Conservation (phyloP, 2,888 invertebrate genomes). For the Homarus gammarus region DNA sequence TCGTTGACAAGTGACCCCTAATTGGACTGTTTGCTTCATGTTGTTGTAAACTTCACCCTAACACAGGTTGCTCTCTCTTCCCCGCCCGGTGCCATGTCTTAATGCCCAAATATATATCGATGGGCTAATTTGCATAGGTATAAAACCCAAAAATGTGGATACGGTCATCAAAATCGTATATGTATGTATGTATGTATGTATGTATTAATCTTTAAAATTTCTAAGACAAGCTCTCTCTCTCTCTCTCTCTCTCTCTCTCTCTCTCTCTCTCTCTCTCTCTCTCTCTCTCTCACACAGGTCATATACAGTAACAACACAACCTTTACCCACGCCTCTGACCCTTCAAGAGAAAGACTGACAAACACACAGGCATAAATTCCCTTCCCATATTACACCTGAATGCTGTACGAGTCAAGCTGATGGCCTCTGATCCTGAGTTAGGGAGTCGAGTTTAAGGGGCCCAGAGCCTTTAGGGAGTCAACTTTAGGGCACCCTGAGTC, state of each 20-base stretch:
- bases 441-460: not conserved
- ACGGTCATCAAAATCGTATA: not conserved
- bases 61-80: constrained; percentile 1
- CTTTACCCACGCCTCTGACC: not conserved
- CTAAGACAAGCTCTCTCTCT: not conserved
- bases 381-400: not conserved
- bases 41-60: constrained; percentile 20
- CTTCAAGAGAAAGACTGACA: not conserved
- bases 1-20: constrained; percentile 26
- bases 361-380: not conserved
- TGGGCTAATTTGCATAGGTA: not conserved
- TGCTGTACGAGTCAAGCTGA: not conserved
- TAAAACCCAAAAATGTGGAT: not conserved
- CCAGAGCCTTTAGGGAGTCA: not conserved
- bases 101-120: not conserved
- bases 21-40: constrained; percentile 41
- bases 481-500: not conserved
- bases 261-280: not conserved
- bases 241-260: not conserved
- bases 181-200: too few relatives aligned
- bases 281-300: too few relatives aligned
- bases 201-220: too few relatives aligned
- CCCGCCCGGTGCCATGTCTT: not conserved
- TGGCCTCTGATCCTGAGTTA: not conserved
- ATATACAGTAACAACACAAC: not conserved